Evolutionary conservation across 2,113 vertebrate species (phyloP), one percentile per base, ranked within the genome.

Genomic region (Muntiacus reevesi): DNA sequence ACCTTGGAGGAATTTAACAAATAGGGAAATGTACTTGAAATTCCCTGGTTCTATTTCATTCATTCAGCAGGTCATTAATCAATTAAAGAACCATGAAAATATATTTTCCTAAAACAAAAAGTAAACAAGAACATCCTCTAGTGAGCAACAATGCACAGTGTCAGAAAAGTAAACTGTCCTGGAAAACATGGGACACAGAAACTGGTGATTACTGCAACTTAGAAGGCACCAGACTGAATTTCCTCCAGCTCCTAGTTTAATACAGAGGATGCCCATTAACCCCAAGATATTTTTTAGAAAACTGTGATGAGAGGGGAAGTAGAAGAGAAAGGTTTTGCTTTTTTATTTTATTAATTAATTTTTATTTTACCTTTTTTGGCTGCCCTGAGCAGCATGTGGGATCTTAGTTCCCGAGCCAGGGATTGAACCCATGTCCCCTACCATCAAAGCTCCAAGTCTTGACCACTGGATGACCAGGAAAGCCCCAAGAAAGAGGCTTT

Each of bases 51-150:
- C 74, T 21, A 17, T 8, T 43, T 54, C n/a, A 94, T 84, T 92
- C 87, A 89, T 78, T 87, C 40, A 78, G 55, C 27, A 95, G 59
- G 52, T 79, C 87, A 96, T 28, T 89, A 43, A 27, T 64, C 89
- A 64, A 94, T 62, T 71, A 15, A 74, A 94, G 76, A 93, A 55
- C 43, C 79, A 76, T 84, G 43, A 60, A 1, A 84, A 74, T 94
- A 64, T 47, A 94, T 90, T 90, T 92, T 92, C 78, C 52, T 87
- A 47, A 95, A 95, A 94, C 11, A 92, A 81, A 76, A 92, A 89
- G 23, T 33, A 91, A 83, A 21, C 17, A 60, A 92, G 28, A 97
- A 91, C 52, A 83, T 21, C 57, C 40, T 54, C 47, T 23, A 23
- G 52, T 5, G 11, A 84, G 21, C 62, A 94, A 89, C 83, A 94